phyloP scores from a whole-genome alignment of 1,140 invertebrate species.

The Drosophila bifasciata region DNA sequence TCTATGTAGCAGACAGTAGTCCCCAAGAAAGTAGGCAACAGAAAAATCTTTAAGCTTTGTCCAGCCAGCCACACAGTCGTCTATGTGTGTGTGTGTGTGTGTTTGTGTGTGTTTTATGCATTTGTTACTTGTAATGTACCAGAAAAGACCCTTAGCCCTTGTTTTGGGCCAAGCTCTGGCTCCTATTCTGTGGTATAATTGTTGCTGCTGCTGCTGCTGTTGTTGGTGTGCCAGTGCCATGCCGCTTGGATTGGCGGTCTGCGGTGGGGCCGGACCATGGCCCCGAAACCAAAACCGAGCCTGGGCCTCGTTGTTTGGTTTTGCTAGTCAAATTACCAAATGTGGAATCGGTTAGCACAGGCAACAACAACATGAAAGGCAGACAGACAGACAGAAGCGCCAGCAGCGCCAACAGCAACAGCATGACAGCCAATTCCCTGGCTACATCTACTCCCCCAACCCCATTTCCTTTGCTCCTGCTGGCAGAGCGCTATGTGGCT shows the following conservation, averaged over 20 bases:
- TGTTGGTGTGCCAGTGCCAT: neutral
- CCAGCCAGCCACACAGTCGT: too few relatives aligned
- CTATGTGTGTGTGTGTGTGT: slow-evolving; percentile 19
- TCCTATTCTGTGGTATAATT: slow-evolving; percentile 28
- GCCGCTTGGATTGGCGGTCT: slow-evolving; percentile 51
- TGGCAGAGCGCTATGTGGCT: slow-evolving; percentile 72
- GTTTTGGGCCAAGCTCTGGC: slow-evolving; percentile 9
- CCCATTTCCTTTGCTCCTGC: slow-evolving; percentile 1
- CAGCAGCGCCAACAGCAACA: slow-evolving; percentile 23
- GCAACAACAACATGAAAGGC: slow-evolving; percentile 14
- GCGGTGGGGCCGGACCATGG: slow-evolving; percentile 25
- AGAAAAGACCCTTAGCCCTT: slow-evolving; percentile 51
- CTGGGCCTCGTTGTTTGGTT: slow-evolving; percentile 46
- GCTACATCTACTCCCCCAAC: slow-evolving; percentile 1
- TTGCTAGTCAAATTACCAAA: slow-evolving; percentile 73
- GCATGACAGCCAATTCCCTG: slow-evolving; percentile 51
- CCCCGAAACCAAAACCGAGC: slow-evolving; percentile 35
- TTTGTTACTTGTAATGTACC: slow-evolving; percentile 73
- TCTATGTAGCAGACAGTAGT: too few relatives aligned
- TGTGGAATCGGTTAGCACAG: slow-evolving; percentile 24
- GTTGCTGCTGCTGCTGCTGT: slow-evolving; percentile 17
- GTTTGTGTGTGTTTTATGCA: slow-evolving; percentile 57
- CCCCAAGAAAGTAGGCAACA: slow-evolving; percentile 48
- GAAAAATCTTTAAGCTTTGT: neutral
- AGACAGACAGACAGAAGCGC: neutral